Percentiles rank a stretch among this genome's conserved stretches.
Evolutionary conservation across 2,797 vertebrate genomes (phyloP).

Genomic region (Gymnothorax javanicus): DNA sequence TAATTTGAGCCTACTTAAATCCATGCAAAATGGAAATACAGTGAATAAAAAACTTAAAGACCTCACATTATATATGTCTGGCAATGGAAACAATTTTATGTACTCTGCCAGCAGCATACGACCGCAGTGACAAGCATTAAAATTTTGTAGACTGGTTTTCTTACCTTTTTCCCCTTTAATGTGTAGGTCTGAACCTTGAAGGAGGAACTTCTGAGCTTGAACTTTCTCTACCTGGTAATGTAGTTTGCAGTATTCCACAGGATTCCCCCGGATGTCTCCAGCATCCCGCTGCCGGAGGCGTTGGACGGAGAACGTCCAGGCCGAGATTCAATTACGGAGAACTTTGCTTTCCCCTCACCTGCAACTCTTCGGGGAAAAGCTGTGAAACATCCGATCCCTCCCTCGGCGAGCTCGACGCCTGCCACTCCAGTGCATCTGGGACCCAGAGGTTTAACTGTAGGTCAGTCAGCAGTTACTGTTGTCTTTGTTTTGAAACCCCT

Average conservation of each 20-base stretch:
- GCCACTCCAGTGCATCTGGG: conserved; percentile 2
- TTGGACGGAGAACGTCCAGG: background rate
- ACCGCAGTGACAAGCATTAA: no score
- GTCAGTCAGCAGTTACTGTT: conserved; percentile 19
- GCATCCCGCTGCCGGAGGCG: background rate
- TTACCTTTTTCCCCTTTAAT: background rate
- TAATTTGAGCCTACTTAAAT: no score
- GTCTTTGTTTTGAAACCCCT: conserved; percentile 13
- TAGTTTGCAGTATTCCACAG: background rate
- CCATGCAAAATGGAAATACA: no score
- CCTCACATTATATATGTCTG: no score
- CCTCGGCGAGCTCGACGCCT: background rate
- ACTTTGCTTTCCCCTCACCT: background rate
- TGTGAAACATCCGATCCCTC: conserved; percentile 26
- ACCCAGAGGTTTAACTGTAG: conserved; percentile 9
- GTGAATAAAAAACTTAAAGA: no score
- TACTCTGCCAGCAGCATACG: no score
- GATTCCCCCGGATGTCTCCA: background rate
- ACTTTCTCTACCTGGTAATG: background rate
- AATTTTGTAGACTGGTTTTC: no score
- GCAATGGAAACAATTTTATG: no score
- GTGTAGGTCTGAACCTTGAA: background rate
- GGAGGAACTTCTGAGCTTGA: background rate
- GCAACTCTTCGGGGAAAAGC: conserved; percentile 18
- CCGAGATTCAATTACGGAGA: background rate